Base-by-base conservation (phyloP, 2,888 invertebrate genomes). In the Luperina testacea region DNA sequence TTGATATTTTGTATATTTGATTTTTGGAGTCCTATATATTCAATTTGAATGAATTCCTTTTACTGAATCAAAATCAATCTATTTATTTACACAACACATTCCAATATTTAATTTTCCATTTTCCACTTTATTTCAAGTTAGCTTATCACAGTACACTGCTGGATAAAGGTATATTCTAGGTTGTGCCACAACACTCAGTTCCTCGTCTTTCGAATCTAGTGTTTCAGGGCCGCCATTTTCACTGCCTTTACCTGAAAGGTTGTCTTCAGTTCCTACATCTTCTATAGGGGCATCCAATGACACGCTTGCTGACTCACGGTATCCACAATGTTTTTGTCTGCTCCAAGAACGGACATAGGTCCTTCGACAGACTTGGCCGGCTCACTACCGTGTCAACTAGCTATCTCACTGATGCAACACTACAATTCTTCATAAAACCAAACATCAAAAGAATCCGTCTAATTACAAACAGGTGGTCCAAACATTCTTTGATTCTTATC, bases 401-500 rank as follows among this genome's bases (percentile, higher is more conserved):
- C 15, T 82, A n/a, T 17, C 13, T 17, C 15, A 77, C 6, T 63
- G 57, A 51, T 11, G 57, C 27, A 65, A 65, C 32, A 79, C 15
- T 64, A n/a, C 15, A 38, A 61, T 69, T 69, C 1, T 32, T 61
- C 42, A 42, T 32, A 63, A 48, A 80, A 80, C 17, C 2, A 2
- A 15, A 63, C 74, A 67, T 84, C 69, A 78, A 81, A 82, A 78
- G 57, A 61, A 48, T 61, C 77, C 85, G 82, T 51, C 65, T 75
- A 67, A 77, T 77, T 61, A 63, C 53, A 64, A 75, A 53, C 70
- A 78, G 70, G 82, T 85, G 83, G 78, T 85, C 74, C 42, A 78
- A 78, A 85, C 81, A 80, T 81, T 48, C 80, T 85, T 73, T 75
- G 27, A 61, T 51, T 78, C 64, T 81, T 89, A 88, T 89, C 88